Evolutionary conservation across 1,140 invertebrate genomes (phyloP).

Genomic region (Hyposmocoma kahamanoa): DNA sequence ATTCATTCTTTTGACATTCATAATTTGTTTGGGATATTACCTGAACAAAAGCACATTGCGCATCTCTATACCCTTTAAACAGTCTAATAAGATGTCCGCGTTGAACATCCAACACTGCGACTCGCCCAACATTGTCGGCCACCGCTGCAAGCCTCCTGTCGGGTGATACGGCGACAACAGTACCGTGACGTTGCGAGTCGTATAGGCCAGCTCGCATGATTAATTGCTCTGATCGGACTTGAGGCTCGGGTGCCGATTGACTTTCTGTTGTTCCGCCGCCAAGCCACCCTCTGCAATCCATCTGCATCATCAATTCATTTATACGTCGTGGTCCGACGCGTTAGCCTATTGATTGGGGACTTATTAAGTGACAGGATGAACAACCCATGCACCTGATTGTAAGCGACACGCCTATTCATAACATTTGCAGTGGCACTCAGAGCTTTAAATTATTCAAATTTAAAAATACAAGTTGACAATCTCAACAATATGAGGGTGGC

Average conservation of each 20-base stretch:
- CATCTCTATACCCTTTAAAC: conserved; percentile 96
- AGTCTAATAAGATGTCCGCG: conserved; percentile 87
- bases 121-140: conserved; percentile 89
- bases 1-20: too few species aligned
- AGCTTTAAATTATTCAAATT: too few species aligned
- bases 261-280: conserved; percentile 67
- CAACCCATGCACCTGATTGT: too few species aligned
- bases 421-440: too few species aligned
- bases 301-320: too few species aligned
- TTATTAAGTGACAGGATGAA: too few species aligned
- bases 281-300: conserved; percentile 76
- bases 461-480: too few species aligned
- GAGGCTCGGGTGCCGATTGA: conserved; percentile 58
- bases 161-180: conserved; percentile 83
- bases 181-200: conserved; percentile 85
- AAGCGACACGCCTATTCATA: too few species aligned
- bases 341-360: too few species aligned
- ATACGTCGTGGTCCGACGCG: too few species aligned
- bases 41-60: conserved; percentile 93
- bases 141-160: conserved; percentile 86
- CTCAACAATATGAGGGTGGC: too few species aligned
- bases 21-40: too few species aligned
- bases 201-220: conserved; percentile 87
- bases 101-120: conserved; percentile 88
- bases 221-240: conserved; percentile 78